Evolutionary conservation across 2,113 vertebrate species (phyloP).

Genomic region (Cynocephalus volans): DNA sequence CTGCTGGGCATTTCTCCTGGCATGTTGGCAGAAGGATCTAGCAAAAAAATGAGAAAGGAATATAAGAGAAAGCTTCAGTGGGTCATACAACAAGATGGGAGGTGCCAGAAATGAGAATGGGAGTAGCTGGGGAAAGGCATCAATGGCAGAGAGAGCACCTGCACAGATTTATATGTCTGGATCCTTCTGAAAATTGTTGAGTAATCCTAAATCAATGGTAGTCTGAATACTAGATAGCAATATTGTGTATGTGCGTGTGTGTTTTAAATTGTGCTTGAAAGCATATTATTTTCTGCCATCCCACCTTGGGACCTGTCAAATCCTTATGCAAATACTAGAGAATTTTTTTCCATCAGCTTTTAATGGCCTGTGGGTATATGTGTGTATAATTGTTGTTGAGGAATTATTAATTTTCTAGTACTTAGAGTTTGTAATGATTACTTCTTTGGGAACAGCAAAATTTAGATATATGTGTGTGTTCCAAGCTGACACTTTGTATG

Average conservation of each 20-base stretch:
- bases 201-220: conserved; percentile 30
- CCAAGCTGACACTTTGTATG: background rate
- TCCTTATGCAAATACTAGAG: background rate
- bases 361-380: background rate
- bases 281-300: conserved; percentile 17
- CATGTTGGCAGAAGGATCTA: background rate
- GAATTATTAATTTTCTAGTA: conserved; percentile 43
- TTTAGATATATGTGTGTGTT: conserved; percentile 40
- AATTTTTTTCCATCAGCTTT: background rate
- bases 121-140: background rate
- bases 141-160: background rate
- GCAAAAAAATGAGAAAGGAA: conserved; percentile 17
- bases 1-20: conserved; percentile 41
- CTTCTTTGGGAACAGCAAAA: conserved; percentile 37
- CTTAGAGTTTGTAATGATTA: conserved; percentile 13
- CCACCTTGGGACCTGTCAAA: conserved; percentile 45
- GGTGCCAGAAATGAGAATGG: background rate
- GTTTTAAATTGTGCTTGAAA: background rate
- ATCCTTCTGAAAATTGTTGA: conserved; percentile 19
- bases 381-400: conserved; percentile 33
- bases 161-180: background rate
- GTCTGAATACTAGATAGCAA: background rate
- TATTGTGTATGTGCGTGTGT: background rate
- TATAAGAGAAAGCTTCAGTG: background rate
- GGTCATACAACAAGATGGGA: background rate